Conservation (phyloP, 2,888 invertebrate species). For the Cantharis rustica region DNA sequence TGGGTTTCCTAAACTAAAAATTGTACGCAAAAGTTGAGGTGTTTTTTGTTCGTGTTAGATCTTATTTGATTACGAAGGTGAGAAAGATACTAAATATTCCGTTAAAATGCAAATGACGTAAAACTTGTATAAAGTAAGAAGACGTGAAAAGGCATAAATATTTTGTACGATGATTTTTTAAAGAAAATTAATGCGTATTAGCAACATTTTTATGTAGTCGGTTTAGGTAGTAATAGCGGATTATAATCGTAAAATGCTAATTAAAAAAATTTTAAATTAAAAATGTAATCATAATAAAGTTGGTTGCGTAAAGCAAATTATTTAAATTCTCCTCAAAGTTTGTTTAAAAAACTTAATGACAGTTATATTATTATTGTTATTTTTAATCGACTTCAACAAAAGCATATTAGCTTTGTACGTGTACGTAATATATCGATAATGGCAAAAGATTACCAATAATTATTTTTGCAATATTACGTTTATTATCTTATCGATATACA, state of each 20-base stretch:
- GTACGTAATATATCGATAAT: background rate
- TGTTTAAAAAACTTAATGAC: background rate
- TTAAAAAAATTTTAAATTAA: background rate
- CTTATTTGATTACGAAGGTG: constrained; percentile 15
- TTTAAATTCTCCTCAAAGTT: background rate
- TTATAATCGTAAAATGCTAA: background rate
- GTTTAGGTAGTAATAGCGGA: background rate
- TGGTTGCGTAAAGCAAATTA: background rate
- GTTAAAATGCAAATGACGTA: constrained; percentile 26
- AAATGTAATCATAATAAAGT: background rate
- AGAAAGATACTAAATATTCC: constrained; percentile 21
- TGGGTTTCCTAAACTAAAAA: background rate
- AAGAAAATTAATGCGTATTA: background rate
- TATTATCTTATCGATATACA: background rate
- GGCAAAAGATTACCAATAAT: background rate
- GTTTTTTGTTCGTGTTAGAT: constrained; percentile 3
- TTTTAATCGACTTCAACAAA: background rate
- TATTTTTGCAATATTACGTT: background rate
- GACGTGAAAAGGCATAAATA: constrained; percentile 12
- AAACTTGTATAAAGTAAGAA: constrained; percentile 17
- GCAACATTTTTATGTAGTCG: background rate
- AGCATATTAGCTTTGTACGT: background rate
- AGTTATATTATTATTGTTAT: background rate
- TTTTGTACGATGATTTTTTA: constrained; percentile 3
- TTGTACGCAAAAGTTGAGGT: background rate